phyloP scores from a whole-genome alignment of 2,888 invertebrate genomes.

The Synergus umbraculus region DNA sequence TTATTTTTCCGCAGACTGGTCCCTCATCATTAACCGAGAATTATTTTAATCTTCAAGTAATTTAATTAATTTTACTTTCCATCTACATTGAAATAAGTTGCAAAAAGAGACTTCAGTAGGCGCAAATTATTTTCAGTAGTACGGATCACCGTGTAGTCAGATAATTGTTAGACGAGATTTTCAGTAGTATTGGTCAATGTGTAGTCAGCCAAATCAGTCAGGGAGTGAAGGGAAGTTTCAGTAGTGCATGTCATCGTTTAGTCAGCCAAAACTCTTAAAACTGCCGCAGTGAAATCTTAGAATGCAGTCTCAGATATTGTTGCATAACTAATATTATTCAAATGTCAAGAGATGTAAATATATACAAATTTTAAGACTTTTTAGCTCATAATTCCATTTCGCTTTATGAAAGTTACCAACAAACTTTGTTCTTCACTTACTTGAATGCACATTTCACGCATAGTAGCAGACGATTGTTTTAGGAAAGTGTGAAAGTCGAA shows the following conservation, averaged over 20 bases:
- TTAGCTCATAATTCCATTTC: background rate
- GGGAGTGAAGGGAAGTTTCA: background rate
- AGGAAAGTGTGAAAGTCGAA: constrained; percentile 15
- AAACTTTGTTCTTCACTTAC: constrained; percentile 13
- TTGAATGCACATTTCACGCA: constrained; percentile 1
- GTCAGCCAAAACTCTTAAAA: background rate
- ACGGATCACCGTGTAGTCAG: background rate
- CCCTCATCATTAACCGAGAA: too few relatives aligned
- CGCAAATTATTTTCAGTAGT: background rate
- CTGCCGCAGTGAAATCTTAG: too few relatives aligned
- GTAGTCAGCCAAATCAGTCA: too few relatives aligned
- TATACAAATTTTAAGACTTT: background rate
- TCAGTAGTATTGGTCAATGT: too few relatives aligned
- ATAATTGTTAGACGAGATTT: background rate
- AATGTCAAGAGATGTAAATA: background rate
- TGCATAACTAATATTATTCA: too few relatives aligned
- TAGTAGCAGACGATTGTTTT: constrained; percentile 12
- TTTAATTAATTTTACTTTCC: too few relatives aligned
- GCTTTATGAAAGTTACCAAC: constrained; percentile 10
- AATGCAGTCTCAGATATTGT: too few relatives aligned
- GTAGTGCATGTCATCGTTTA: background rate
- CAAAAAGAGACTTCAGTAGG: background rate
- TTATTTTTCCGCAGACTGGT: background rate
- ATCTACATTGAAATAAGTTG: too few relatives aligned
- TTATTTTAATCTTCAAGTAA: too few relatives aligned